Conservation (phyloP, 2,888 invertebrate species). For the Agrotis exclamationis region DNA sequence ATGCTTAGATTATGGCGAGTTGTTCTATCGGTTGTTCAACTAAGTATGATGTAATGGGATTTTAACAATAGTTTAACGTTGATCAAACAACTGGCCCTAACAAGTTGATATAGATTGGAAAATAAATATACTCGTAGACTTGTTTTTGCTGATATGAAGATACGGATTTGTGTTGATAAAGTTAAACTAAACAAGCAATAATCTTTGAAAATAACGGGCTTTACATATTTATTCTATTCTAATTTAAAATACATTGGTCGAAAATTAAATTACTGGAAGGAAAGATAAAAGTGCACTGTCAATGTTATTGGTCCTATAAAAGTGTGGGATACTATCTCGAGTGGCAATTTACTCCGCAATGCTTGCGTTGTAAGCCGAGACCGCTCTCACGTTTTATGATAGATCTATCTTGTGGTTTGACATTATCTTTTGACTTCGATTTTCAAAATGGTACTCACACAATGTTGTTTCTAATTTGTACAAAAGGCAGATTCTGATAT, state of each 20-base stretch:
- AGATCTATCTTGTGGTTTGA: conserved; percentile 20
- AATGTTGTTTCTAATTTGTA: conserved; percentile 1
- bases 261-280: conserved; percentile 5
- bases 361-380: conserved; percentile 22
- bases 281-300: conserved; percentile 37
- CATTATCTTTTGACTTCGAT: conserved; percentile 14
- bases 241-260: background rate
- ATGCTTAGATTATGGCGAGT: background rate
- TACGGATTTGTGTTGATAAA: background rate
- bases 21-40: too few species aligned
- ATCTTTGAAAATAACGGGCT: background rate
- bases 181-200: conserved; percentile 1
- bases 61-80: too few species aligned
- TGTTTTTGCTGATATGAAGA: background rate
- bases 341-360: conserved; percentile 40
- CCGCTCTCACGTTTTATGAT: conserved; percentile 25
- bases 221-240: background rate
- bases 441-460: conserved; percentile 13
- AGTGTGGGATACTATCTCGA: conserved; percentile 24
- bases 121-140: background rate
- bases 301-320: conserved; percentile 34
- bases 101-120: background rate
- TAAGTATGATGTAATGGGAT: too few species aligned
- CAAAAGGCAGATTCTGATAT: background rate
- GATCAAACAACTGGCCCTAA: too few species aligned